Conservation (phyloP, 1,140 invertebrate genomes). For the Bemisia tabaci region DNA sequence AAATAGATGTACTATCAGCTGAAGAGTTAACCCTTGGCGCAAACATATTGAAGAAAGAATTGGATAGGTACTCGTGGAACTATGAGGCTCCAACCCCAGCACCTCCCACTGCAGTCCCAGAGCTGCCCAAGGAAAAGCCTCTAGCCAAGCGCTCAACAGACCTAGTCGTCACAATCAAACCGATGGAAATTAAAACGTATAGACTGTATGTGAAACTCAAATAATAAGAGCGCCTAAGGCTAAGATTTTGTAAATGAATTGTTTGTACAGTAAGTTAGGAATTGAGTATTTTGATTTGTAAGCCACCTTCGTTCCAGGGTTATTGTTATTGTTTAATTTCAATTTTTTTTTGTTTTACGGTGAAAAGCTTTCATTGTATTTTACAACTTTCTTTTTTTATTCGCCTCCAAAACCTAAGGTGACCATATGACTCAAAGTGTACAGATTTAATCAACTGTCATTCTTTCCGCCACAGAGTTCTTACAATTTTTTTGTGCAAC, state of each 20-base stretch:
- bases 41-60: constrained; percentile 12
- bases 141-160: background rate
- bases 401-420: background rate
- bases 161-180: constrained; percentile 8
- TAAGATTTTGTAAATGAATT: background rate
- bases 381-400: background rate
- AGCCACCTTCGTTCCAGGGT: background rate
- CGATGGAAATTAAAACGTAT: constrained; percentile 21
- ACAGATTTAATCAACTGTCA: too few relatives aligned
- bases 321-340: background rate
- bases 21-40: constrained; percentile 17
- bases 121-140: constrained; percentile 1
- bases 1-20: constrained; percentile 12
- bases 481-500: too few relatives aligned
- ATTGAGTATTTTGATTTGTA: background rate
- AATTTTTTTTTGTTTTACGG: background rate
- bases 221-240: background rate
- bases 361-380: background rate
- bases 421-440: too few relatives aligned
- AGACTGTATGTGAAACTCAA: constrained; percentile 13
- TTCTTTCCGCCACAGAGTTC: too few relatives aligned
- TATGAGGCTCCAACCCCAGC: constrained; percentile 11
- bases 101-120: background rate
- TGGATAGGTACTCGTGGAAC: constrained; percentile 16
- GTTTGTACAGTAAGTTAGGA: background rate